These are phyloP conservation scores for Planiliza haematocheilus DNA, from an alignment of 2,113 vertebrate species.

Conservation along the genomic window DNA sequence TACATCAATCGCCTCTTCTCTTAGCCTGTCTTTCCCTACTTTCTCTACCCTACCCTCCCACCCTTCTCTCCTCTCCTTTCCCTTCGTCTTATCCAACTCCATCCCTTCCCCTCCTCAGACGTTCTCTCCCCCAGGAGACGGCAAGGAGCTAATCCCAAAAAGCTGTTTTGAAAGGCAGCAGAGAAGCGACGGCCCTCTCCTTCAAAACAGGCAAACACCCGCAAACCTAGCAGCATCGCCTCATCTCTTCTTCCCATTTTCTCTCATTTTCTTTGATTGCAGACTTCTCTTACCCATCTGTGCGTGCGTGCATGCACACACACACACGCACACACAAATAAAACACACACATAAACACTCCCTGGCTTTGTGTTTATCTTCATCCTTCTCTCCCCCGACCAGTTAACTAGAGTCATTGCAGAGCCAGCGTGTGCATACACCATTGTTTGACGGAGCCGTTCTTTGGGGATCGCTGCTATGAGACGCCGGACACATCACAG, in stretches of 20 bases:
- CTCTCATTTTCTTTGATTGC: slow-evolving; percentile 6
- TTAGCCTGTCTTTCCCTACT: not conserved
- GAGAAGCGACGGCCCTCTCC: slow-evolving; percentile 3
- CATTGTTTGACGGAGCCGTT: slow-evolving; percentile 8
- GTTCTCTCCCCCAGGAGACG: slow-evolving; percentile 49
- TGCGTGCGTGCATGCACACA: too few species aligned
- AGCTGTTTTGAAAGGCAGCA: slow-evolving; percentile 43
- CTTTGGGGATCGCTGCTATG: slow-evolving; percentile 11
- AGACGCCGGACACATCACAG: slow-evolving; percentile 5
- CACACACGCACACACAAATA: not conserved
- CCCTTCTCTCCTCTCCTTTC: slow-evolving; percentile 25
- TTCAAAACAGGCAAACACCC: slow-evolving; percentile 31
- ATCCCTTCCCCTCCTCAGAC: slow-evolving; percentile 39
- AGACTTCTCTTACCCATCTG: not conserved
- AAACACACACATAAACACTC: slow-evolving; percentile 8
- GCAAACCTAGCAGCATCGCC: not conserved
- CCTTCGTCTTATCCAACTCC: slow-evolving; percentile 39
- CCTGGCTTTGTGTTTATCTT: slow-evolving; percentile 11
- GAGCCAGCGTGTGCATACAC: not conserved
- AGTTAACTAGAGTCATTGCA: slow-evolving; percentile 7
- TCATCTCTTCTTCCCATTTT: not conserved
- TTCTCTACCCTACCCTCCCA: not conserved
- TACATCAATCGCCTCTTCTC: not conserved
- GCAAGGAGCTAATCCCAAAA: slow-evolving; percentile 52
- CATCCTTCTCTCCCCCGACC: slow-evolving; percentile 18